Percentiles rank a stretch among this genome's conserved stretches.
Conservation (phyloP, 2,888 invertebrate genomes). For the Andrena fulva region DNA sequence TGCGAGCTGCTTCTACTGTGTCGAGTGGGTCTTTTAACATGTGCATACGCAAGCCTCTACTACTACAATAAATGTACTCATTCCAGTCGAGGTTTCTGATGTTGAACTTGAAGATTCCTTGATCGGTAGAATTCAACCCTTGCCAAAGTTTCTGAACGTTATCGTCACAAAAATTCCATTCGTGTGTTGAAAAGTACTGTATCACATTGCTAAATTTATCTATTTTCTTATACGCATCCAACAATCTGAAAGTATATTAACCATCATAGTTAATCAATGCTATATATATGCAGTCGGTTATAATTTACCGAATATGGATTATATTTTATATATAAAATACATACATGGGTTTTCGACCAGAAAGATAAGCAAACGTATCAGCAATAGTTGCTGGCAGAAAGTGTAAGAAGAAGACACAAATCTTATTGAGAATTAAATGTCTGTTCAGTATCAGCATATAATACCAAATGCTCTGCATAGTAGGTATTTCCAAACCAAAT, state of each 20-base stretch:
- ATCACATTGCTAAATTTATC: constrained; percentile 90
- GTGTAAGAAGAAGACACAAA: constrained; percentile 87
- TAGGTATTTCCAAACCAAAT: constrained; percentile 86
- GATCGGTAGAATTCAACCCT: constrained; percentile 87
- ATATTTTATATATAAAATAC: constrained; percentile 62
- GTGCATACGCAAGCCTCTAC: constrained; percentile 90
- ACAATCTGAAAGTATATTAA: constrained; percentile 82
- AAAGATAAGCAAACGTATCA: constrained; percentile 85
- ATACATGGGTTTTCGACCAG: constrained; percentile 88
- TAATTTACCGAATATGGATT: neutral
- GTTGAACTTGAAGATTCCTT: constrained; percentile 90
- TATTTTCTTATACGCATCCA: constrained; percentile 90
- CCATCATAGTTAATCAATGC: neutral
- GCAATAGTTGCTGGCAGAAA: constrained; percentile 87
- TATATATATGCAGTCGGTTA: neutral
- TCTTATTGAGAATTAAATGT: constrained; percentile 85
- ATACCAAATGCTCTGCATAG: constrained; percentile 88
- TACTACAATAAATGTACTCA: constrained; percentile 88
- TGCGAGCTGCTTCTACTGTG: constrained; percentile 88
- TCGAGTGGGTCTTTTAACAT: constrained; percentile 91
- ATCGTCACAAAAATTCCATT: constrained; percentile 90
- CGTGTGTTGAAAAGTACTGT: constrained; percentile 91
- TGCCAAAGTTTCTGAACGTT: constrained; percentile 88
- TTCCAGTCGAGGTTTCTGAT: constrained; percentile 90
- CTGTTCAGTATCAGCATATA: constrained; percentile 87